Percentiles rank a stretch among this genome's conserved stretches.
Evolutionary conservation across 2,888 invertebrate genomes (phyloP).

Genomic region (Agriopis aurantiaria): DNA sequence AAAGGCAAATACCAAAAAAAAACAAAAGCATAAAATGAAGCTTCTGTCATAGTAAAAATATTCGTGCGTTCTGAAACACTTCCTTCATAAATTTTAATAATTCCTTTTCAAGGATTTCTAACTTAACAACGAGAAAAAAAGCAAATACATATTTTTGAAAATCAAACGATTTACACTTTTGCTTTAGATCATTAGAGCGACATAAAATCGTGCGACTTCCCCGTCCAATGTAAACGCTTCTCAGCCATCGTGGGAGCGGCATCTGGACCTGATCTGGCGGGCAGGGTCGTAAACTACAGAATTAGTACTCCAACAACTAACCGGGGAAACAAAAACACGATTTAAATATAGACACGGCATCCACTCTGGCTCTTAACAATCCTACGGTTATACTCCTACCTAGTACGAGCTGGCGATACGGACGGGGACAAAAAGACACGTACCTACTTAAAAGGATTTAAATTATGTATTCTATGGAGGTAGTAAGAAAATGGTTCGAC

Average conservation of each 20-base stretch:
- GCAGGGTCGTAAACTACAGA: slow-evolving; percentile 78
- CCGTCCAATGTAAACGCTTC: slow-evolving; percentile 62
- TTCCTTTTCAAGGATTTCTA: too few relatives aligned
- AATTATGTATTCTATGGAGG: slow-evolving; percentile 3
- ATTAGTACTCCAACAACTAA: slow-evolving; percentile 76
- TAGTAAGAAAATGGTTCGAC: background rate
- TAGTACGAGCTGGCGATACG: slow-evolving; percentile 14
- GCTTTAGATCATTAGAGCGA: slow-evolving; percentile 4
- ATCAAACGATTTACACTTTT: background rate
- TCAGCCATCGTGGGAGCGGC: slow-evolving; percentile 76
- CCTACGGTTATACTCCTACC: slow-evolving; percentile 32
- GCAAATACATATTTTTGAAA: too few relatives aligned
- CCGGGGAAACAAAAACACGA: slow-evolving; percentile 73
- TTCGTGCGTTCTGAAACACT: too few relatives aligned
- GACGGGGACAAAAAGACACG: slow-evolving; percentile 6
- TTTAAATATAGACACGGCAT: slow-evolving; percentile 70
- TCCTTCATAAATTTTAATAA: too few relatives aligned
- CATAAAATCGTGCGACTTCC: slow-evolving; percentile 22
- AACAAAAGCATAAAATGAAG: too few relatives aligned
- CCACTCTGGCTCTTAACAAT: slow-evolving; percentile 48
- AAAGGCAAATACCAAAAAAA: too few relatives aligned
- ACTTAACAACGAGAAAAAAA: too few relatives aligned
- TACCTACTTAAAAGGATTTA: slow-evolving; percentile 4
- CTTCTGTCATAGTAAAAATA: too few relatives aligned
- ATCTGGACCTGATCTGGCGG: slow-evolving; percentile 75